These are phyloP conservation scores for Cyanoramphus novaezelandiae DNA, from an alignment of 2,113 vertebrate genomes.

Conservation along the genomic window DNA sequence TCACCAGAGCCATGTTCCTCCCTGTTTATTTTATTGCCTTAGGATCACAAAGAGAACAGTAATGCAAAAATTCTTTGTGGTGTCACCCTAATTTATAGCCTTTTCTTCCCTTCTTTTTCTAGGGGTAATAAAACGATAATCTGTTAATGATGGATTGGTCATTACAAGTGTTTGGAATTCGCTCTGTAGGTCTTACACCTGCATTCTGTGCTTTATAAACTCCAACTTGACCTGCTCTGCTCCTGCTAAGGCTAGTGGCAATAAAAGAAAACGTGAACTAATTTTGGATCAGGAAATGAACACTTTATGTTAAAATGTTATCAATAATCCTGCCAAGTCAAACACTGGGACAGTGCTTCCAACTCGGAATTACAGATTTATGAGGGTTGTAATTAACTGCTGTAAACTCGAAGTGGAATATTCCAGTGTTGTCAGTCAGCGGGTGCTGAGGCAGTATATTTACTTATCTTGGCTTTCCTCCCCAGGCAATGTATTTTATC, in stretches of 20 bases:
- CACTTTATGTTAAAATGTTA: not conserved
- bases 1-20: not conserved
- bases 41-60: slow-evolving; percentile 31
- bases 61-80: slow-evolving; percentile 1
- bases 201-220: not conserved
- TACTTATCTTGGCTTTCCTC: not conserved
- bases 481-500: not conserved
- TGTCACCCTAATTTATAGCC: slow-evolving; percentile 34
- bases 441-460: not conserved
- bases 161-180: slow-evolving; percentile 14
- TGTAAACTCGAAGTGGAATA: not conserved
- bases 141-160: slow-evolving; percentile 37
- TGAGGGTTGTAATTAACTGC: not conserved
- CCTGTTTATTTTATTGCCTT: slow-evolving; percentile 46
- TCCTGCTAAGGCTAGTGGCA: not conserved
- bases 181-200: not conserved
- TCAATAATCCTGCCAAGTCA: not conserved
- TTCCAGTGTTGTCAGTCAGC: not conserved
- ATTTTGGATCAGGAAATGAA: slow-evolving; percentile 27
- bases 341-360: not conserved
- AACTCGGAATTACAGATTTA: not conserved
- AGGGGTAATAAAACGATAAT: slow-evolving; percentile 45
- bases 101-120: slow-evolving; percentile 21
- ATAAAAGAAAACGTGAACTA: not conserved
- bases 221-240: not conserved